Base-by-base conservation (phyloP, 2,888 invertebrate species). In the Oxycera nigricornis region DNA sequence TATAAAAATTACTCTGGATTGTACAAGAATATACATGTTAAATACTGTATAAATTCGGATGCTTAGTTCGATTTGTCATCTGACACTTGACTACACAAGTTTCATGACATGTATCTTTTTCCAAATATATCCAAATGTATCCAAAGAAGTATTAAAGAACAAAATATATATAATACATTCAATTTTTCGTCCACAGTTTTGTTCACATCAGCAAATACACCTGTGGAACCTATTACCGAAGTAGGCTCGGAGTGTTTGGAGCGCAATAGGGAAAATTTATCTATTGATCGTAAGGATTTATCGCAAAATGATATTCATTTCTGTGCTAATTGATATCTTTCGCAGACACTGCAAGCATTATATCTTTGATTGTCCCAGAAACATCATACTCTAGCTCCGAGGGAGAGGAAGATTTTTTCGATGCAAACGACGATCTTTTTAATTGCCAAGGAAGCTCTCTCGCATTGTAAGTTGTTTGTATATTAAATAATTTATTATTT, bases 361-460 rank as follows among this genome's bases (percentile, higher is more conserved):
- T 85, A 76, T 80, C 83, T 30, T 79, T 85, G 75, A 79, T 91
- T 74, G 94, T 95, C 26, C 97, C 97, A 57, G 95, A 94, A 82
- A 95, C 93, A 75, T 97, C 97, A 0, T 98, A 97, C 86, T 98
- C 97, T n/a, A 97, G 97, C 81, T 97, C 97, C 31, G 98, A 98
- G 84, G 94, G 94, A 74, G 95, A 96, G 83, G 97, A 98, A 75
- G 95, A 96, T 86, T 96, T 94, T 86, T 98, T 91, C 84, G 98
- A 98, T 87, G 96, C 95, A 3, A 92, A 94, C 80, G 95, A 95
- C 82, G 92, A 89, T 77, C 87, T 88, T 17, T 88, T 87, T 78
- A 82, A 84, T 73, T 88, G 86, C 79, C 85, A 86, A 78, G 83
- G 83, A 74, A 83, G 80, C 77, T 83, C 84, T 77, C 84, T 86